phyloP scores from a whole-genome alignment of 92 coral and sea anemone species.

The Palythoa heliodiscus region DNA sequence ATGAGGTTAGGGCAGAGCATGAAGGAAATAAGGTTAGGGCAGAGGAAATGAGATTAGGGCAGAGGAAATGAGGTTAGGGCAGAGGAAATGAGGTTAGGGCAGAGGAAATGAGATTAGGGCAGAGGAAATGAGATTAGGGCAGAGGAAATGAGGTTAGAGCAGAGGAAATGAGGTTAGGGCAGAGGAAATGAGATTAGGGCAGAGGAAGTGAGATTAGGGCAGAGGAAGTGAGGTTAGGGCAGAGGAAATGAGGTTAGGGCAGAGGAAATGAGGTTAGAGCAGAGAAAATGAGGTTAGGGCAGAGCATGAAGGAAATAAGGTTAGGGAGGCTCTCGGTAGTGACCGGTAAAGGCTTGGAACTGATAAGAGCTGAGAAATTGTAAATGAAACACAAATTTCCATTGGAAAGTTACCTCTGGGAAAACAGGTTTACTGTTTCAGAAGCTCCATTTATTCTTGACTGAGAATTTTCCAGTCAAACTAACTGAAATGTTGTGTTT shows the following conservation, averaged over 20 bases:
- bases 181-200: slow-evolving; percentile 45
- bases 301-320: slow-evolving; percentile 49
- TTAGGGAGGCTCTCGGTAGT: no score
- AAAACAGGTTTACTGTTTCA: no score
- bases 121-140: slow-evolving; percentile 45
- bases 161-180: slow-evolving; percentile 46
- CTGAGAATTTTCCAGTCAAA: no score
- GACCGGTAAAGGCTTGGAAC: neutral
- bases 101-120: slow-evolving; percentile 45
- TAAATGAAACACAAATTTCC: no score
- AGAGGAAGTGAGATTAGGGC: slow-evolving; percentile 45
- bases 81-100: slow-evolving; percentile 46
- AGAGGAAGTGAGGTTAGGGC: slow-evolving; percentile 46
- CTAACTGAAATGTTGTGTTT: no score
- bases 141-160: slow-evolving; percentile 46
- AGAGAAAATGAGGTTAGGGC: slow-evolving; percentile 46
- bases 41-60: slow-evolving; percentile 45
- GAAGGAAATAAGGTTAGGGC: slow-evolving; percentile 49
- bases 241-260: slow-evolving; percentile 46
- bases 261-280: slow-evolving; percentile 46
- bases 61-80: slow-evolving; percentile 46
- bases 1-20: slow-evolving; percentile 48
- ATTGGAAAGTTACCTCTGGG: no score
- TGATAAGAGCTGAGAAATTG: no score
- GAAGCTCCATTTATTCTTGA: no score